Base-by-base conservation (phyloP, 2,797 vertebrate genomes). In the Acridotheres tristis region DNA sequence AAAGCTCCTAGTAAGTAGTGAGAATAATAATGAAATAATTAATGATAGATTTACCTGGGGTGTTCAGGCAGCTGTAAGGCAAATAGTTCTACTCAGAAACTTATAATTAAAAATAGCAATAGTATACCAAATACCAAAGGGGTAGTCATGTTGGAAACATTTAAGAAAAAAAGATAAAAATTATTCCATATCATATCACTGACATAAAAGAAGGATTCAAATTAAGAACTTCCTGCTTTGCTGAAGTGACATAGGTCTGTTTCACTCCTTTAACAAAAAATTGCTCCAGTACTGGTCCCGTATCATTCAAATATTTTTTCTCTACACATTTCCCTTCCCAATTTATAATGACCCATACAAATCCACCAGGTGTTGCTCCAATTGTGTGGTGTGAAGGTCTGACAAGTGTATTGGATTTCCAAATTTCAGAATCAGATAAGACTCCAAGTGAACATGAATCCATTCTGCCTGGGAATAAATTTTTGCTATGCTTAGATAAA, bases 21-120 rank as follows among this genome's bases (percentile, higher is more conserved):
- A 85, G n/a, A 77, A 45, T 67, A 63, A 91, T 89, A 73, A 80
- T 66, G 34, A 89, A 83, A 61, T 80, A 91, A 54, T 59, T 91
- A 16, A 25, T 75, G 26, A 23, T 42, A 42, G 29, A 50, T 90
- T 88, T 90, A 84, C 54, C 34, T 38, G 65, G 26, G 10, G 4
- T 90, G 16, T 78, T 90, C 32, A 77, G 32, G 30, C 50, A 65
- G 8, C 59, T 90, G 2, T 86, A 73, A 81, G 62, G 20, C 38
- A 91, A 91, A 74, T 63, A 71, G 7, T 67, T 88, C n/a, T 66
- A 22, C 47, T 82, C 22, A 67, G 54, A 79, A 94, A 71, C 16
- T 83, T 80, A 23, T 55, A 80, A 92, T 77, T 88, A 76, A 85
- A 87, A 62, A 36, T n/a, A 65, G 4, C 16, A 77, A 67, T 58